Base-by-base conservation (phyloP, 2,797 vertebrate genomes). In the Lycodopsis pacificus region DNA sequence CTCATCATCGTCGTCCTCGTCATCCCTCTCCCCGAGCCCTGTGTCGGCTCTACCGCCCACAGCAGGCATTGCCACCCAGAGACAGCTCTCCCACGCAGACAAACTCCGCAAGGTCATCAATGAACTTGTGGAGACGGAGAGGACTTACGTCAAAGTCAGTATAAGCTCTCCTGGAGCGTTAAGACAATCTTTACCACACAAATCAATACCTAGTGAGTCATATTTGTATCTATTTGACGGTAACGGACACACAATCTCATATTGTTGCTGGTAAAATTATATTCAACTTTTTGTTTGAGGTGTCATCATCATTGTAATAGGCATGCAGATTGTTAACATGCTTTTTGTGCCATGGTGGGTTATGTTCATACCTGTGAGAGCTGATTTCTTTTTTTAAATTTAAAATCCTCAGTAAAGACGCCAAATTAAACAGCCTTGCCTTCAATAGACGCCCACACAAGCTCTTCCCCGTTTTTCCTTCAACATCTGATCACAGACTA, bases 91-190 rank as follows among this genome's bases (percentile, higher is more conserved):
- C 0, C 97, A 99, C 0, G 97, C 98, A 0, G 98, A 99, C 92
- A 99, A 99, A 85, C 95, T 99, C 51, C 96, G 98, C 82, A 99
- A 99, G 85, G 98, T 99, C 77, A 98, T 99, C 94, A 97, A 94
- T 13, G 98, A 99, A 86, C 95, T 99, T 12, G 96, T 99, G 71
- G 97, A 98, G 93, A 99, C 98, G 0, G 98, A 99, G 83, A 96
- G 97, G 90, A 98, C 98, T 58, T 99, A 99, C 0, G 98, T 99
- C 86, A 99, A 99, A 90, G 98, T 99, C 48, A 81, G 91, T 86
- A 27, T 7, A 27, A 42, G 25, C 22, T 58, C n/a, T 44, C 12
- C 30, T 13, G 14, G 6, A 42, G 19, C 22, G 4, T 46, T 20
- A 3, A 38, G 27, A 30, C n/a, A 0, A 7, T 27, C 19, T 57